These are phyloP conservation scores for Trichoplusia ni DNA, from an alignment of 1,140 invertebrate genomes.

Conservation along the genomic window DNA sequence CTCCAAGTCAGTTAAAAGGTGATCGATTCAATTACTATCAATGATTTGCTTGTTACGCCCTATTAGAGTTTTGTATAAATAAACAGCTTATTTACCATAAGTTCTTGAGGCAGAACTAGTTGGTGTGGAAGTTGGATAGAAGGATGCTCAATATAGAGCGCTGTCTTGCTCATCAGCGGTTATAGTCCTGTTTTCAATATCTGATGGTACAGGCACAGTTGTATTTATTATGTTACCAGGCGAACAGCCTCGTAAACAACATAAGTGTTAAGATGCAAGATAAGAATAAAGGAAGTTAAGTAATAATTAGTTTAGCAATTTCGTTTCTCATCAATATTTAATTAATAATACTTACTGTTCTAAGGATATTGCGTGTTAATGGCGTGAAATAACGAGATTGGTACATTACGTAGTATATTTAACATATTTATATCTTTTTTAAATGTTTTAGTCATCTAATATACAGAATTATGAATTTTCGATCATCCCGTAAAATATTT, in stretches of 20 bases:
- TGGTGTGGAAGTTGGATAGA: no score
- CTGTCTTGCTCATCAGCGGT: no score
- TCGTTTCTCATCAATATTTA: neutral
- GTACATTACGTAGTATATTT: no score
- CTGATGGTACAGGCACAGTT: neutral
- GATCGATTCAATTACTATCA: conserved; percentile 21
- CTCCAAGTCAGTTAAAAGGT: neutral
- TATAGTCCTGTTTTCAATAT: no score
- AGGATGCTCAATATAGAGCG: no score
- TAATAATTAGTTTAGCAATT: neutral
- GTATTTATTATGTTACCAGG: neutral
- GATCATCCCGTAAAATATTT: no score
- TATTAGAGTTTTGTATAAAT: conserved; percentile 22
- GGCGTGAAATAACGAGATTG: neutral
- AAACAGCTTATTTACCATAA: no score
- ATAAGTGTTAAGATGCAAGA: conserved; percentile 9
- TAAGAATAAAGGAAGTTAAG: conserved; percentile 13
- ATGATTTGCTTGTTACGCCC: conserved; percentile 4
- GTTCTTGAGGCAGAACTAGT: no score
- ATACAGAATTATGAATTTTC: no score
- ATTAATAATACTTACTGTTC: neutral
- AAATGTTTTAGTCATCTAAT: no score
- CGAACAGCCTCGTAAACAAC: neutral
- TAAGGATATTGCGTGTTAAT: neutral
- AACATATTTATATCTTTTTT: no score